Evolutionary conservation across 2,113 vertebrate genomes (phyloP).

Genomic region (Xiphophorus maculatus): DNA sequence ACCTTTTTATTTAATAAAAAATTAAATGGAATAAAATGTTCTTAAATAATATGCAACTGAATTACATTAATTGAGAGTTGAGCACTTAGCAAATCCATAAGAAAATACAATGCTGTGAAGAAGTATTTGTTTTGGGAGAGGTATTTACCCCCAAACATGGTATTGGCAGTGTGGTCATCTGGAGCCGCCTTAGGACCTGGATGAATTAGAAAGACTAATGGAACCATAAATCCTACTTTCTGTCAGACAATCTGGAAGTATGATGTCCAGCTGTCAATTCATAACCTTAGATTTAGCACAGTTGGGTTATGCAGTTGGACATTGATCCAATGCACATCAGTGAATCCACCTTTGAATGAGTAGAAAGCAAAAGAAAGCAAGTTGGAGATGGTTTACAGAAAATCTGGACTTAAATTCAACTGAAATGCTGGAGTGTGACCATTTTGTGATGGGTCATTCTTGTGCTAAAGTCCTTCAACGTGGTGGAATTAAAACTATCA

Average conservation of each 20-base stretch:
- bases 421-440: not conserved
- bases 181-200: too few species aligned
- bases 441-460: not conserved
- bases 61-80: not conserved
- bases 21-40: too few species aligned
- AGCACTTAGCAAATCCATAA: not conserved
- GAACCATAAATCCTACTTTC: too few species aligned
- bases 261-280: too few species aligned
- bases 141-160: not conserved
- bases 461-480: not conserved
- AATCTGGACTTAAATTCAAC: not conserved
- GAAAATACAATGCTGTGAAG: not conserved
- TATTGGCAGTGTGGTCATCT: too few species aligned
- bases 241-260: too few species aligned
- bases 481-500: not conserved
- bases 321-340: not conserved
- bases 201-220: too few species aligned
- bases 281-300: too few species aligned
- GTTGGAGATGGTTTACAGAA: not conserved
- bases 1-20: constrained; percentile 1
- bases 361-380: not conserved
- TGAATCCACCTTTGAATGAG: not conserved
- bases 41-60: not conserved
- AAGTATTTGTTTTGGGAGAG: not conserved
- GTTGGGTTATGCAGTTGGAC: not conserved